These are phyloP conservation scores for Megatriorchis doriae DNA, from an alignment of 2,113 vertebrate genomes.

Conservation along the genomic window DNA sequence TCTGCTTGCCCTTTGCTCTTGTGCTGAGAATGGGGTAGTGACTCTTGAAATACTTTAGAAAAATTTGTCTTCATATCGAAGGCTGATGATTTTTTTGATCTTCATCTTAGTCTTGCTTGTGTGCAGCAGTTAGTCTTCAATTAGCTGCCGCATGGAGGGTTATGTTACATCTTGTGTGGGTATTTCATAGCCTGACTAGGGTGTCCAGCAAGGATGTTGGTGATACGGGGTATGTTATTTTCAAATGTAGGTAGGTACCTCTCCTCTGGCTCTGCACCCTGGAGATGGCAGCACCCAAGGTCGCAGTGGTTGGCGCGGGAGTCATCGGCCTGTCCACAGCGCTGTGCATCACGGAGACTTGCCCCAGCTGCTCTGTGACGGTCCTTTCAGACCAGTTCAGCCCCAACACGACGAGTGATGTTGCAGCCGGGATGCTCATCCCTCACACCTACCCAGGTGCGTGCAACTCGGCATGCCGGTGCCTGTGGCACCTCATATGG, in stretches of 20 bases:
- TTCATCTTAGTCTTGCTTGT: neutral
- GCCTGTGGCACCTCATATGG: neutral
- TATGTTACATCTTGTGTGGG: neutral
- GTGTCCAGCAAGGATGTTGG: rapidly evolving
- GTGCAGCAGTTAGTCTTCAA: neutral
- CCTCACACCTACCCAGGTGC: constrained; percentile 79
- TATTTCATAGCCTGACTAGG: neutral
- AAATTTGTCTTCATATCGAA: neutral
- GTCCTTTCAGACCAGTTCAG: constrained; percentile 85
- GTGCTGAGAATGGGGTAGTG: neutral
- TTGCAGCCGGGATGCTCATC: constrained; percentile 88
- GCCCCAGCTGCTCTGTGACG: constrained; percentile 75
- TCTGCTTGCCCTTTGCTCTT: neutral
- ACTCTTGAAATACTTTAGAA: neutral
- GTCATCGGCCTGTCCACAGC: constrained; percentile 88
- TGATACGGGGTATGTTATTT: neutral
- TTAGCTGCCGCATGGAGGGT: neutral
- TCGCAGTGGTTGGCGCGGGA: constrained; percentile 86
- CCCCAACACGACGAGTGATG: constrained; percentile 87
- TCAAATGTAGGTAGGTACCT: neutral
- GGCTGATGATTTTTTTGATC: neutral
- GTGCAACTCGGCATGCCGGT: neutral
- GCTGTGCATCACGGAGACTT: constrained; percentile 72
- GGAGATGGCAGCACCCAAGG: constrained; percentile 46
- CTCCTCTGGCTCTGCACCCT: neutral